These are phyloP conservation scores for Oncorhynchus mykiss DNA, from an alignment of 2,113 vertebrate species.

Conservation along the genomic window DNA sequence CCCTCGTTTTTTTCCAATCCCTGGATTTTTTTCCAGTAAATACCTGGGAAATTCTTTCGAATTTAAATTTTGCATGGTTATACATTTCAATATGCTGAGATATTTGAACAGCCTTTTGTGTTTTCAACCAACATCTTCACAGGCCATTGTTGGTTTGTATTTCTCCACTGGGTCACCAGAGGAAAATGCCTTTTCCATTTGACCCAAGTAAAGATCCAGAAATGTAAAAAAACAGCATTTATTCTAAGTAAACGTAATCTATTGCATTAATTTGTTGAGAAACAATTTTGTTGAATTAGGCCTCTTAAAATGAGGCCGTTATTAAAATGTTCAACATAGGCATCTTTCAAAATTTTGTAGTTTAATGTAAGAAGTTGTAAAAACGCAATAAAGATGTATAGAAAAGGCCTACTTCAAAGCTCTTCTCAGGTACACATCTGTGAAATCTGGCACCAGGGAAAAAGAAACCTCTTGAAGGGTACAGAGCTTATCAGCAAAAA, in stretches of 20 bases:
- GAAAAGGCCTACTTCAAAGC: slow-evolving; percentile 45
- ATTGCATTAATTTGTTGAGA: slow-evolving; percentile 6
- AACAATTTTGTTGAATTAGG: slow-evolving; percentile 34
- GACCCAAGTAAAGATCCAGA: slow-evolving; percentile 1
- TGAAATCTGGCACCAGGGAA: slow-evolving; percentile 49
- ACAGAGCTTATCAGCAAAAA: slow-evolving; percentile 18
- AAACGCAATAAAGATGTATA: slow-evolving; percentile 44
- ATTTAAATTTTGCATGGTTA: slow-evolving; percentile 31
- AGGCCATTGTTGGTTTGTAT: slow-evolving; percentile 1
- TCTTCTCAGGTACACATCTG: slow-evolving; percentile 28
- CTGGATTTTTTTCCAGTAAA: slow-evolving; percentile 23
- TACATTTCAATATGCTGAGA: slow-evolving; percentile 3
- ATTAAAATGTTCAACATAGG: slow-evolving; percentile 36
- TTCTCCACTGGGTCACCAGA: slow-evolving; percentile 19
- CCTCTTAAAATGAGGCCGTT: slow-evolving; percentile 69
- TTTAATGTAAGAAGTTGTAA: slow-evolving; percentile 40
- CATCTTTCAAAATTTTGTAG: slow-evolving; percentile 2
- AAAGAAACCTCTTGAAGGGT: slow-evolving; percentile 16
- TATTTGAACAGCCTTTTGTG: slow-evolving; percentile 21
- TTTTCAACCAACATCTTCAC: slow-evolving; percentile 15
- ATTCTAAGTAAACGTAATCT: slow-evolving; percentile 23
- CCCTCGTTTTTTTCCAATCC: slow-evolving; percentile 36
- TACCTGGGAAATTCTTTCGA: slow-evolving; percentile 18
- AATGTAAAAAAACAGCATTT: slow-evolving; percentile 12
- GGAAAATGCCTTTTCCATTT: slow-evolving; percentile 19